Evolutionary conservation across 2,888 invertebrate genomes (phyloP).

Genomic region (Aplocera efformata): DNA sequence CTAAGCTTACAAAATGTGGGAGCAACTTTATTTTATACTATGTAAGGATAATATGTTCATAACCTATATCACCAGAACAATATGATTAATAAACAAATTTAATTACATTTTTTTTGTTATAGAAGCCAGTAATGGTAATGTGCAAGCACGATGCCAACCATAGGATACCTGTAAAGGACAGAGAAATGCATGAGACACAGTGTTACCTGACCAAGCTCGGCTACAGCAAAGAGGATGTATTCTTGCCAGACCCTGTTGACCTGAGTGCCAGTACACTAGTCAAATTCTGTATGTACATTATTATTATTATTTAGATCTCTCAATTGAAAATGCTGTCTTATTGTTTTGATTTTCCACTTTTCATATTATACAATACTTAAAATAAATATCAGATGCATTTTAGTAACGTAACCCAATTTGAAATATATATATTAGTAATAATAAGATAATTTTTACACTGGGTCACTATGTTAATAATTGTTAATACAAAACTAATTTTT

Average conservation of each 20-base stretch:
- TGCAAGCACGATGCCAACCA: slow-evolving; percentile 55
- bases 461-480: too few relatives aligned
- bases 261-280: slow-evolving; percentile 42
- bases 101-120: slow-evolving; percentile 26
- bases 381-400: too few relatives aligned
- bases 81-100: too few relatives aligned
- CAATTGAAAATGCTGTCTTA: not conserved
- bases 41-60: slow-evolving; percentile 5
- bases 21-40: not conserved
- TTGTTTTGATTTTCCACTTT: too few relatives aligned
- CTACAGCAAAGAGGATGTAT: slow-evolving; percentile 42
- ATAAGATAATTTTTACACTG: too few relatives aligned
- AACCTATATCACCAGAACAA: too few relatives aligned
- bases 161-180: slow-evolving; percentile 39
- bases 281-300: slow-evolving; percentile 51
- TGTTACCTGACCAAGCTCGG: slow-evolving; percentile 49
- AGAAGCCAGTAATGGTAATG: slow-evolving; percentile 38
- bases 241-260: slow-evolving; percentile 56
- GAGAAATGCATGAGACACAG: slow-evolving; percentile 44
- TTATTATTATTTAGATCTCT: too few relatives aligned
- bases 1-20: too few relatives aligned
- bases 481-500: too few relatives aligned
- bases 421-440: too few relatives aligned
- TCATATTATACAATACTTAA: not conserved
- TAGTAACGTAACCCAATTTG: too few relatives aligned